phyloP scores from a whole-genome alignment of 2,888 invertebrate species.

The Toxonevra muliebris region DNA sequence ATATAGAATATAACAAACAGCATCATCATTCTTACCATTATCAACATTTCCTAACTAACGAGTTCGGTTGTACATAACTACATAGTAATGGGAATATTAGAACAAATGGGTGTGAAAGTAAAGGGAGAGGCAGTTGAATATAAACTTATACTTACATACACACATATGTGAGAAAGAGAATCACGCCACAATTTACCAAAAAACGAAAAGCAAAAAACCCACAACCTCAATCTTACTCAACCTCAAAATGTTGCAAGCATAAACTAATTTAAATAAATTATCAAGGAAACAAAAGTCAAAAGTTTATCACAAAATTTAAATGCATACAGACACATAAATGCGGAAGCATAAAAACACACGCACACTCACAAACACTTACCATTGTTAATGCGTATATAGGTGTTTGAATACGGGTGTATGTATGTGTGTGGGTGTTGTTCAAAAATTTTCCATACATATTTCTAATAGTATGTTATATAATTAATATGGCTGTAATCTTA shows the following conservation, averaged over 20 bases:
- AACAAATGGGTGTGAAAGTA: too few relatives aligned
- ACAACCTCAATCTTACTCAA: background rate
- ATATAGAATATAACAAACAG: too few relatives aligned
- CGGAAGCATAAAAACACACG: background rate
- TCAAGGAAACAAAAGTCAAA: background rate
- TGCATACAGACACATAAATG: background rate
- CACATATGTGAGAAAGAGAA: too few relatives aligned
- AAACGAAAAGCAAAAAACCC: background rate
- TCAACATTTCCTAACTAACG: too few relatives aligned
- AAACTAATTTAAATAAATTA: background rate
- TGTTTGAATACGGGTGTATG: background rate
- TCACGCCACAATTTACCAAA: background rate
- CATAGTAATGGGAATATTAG: too few relatives aligned
- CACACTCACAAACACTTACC: background rate
- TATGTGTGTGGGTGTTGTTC: background rate
- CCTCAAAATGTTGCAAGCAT: background rate
- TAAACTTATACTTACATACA: too few relatives aligned
- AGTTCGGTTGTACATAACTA: too few relatives aligned
- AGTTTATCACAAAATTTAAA: background rate
- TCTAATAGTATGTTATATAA: too few relatives aligned
- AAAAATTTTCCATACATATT: too few relatives aligned
- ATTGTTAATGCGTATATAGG: background rate
- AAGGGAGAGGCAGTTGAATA: too few relatives aligned
- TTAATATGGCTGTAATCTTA: too few relatives aligned
- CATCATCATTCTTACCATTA: too few relatives aligned